Base-by-base conservation (phyloP, 2,797 vertebrate genomes). In the Bryconaethiops microstoma region DNA sequence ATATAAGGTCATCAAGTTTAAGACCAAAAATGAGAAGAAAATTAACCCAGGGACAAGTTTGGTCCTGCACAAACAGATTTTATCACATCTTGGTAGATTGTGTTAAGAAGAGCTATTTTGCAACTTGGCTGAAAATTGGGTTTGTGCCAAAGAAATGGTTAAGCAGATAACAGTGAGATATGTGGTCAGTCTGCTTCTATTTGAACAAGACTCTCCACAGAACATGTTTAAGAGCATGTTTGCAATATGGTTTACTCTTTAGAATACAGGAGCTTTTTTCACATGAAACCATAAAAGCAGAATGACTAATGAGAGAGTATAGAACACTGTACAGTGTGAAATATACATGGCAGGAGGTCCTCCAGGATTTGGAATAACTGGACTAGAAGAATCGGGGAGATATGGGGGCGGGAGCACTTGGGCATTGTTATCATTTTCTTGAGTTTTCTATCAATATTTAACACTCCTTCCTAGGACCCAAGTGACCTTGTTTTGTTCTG, bases 1-100 rank as follows among this genome's bases (percentile, higher is more conserved):
- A 48, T 64, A 29, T 62, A 39, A 63, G 25, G 25, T 68, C 42
- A 68, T 54, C 42, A 74, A 25, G 14, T 74, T 52, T 52, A 25
- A 74, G 59, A 39, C 25, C 62, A 50, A 57, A 59, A 59, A 63
- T 52, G 45, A 64, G 54, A n/a, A 71, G 7, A 25, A 21, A 25
- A 19, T 55, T 14, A 21, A 21, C 40, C 16, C 2, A 5, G 48
- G n/a, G 17, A 67, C 7, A 40, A 1, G 39, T 40, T 63, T 52
- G 17, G 29, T 60, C 10, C 14, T 45, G 21, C 9, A 19, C 52
- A 45, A 54, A 60, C 19, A 16, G 5, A 7, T 19, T 0, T 67
- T n/a, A 48, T 68, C 57, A 48, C 62, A 50, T 52, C 23, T 39
- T 13, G 59, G 64, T 67, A n/a, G 21, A 68, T 68, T 45, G 35